Evolutionary conservation across 2,888 invertebrate genomes (phyloP), one percentile per base, ranked within the genome.

Genomic region (Ormyrus nitidulus): DNA sequence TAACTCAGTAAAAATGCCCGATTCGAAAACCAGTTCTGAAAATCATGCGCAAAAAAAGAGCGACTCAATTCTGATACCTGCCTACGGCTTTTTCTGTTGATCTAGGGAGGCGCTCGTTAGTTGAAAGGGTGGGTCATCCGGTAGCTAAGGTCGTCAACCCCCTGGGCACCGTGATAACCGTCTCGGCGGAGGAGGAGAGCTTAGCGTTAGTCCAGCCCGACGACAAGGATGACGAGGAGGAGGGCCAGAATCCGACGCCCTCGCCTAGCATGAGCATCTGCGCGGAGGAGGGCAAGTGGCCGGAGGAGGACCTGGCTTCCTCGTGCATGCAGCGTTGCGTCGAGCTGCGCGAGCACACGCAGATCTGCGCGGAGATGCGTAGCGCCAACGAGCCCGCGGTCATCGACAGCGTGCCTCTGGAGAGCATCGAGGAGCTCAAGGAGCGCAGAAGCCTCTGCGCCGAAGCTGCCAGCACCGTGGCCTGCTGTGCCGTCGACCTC

Each of bases 21-120:
- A 34, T 34, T 34, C 34, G 34, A 34, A 34, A 34, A 34, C 4
- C 4, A 34, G 34, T 34, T 34, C 34, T 34, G 34, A 34, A 34
- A 34, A 34, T 34, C 34, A 34, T 34, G 34, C 34, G 34, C 34
- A 34, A 34, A 34, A 34, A 34, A 34, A 34, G 34, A 34, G 34
- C 4, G 34, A 34, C 54, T 51, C 44, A 56, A 72, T 86, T 87
- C 86, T 90, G 90, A 91, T 91, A 92, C 94, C 94, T 94, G 95
- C 95, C 95, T 95, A 95, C 95, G 95, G 96, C 95, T 95, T 93
- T 94, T 94, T 94, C 93, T 94, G 94, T 94, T 93, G 88, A 82
- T 82, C 85, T 89, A 94, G 95, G 95, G 94, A 94, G 93, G 92
- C 92, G 91, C 90, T 88, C 90, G 90, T 89, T 90, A 89, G 89